These are phyloP conservation scores for Ormyrus thymus DNA, from an alignment of 2,888 invertebrate genomes.

Conservation along the genomic window DNA sequence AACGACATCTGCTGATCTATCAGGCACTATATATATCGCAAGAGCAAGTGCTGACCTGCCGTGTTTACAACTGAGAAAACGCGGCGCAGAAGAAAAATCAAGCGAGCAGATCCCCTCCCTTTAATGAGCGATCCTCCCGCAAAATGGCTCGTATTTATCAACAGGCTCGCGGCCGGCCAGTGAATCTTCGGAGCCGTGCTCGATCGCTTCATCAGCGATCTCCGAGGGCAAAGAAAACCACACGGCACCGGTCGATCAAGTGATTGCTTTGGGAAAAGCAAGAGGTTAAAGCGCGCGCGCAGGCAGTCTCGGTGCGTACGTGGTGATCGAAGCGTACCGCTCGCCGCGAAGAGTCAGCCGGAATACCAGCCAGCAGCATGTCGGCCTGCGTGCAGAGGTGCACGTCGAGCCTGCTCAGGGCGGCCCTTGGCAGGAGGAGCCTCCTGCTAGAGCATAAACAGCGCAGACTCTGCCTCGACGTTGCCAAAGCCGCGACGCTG, in stretches of 20 bases:
- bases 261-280: neutral
- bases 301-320: constrained; percentile 12
- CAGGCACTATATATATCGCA: too few relatives aligned
- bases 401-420: constrained; percentile 37
- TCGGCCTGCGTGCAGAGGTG: constrained; percentile 19
- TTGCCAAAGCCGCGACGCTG: neutral
- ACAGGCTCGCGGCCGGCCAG: neutral
- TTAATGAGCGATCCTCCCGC: too few relatives aligned
- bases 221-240: neutral
- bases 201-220: neutral
- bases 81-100: too few relatives aligned
- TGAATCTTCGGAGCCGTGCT: neutral
- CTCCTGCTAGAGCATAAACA: neutral
- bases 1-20: too few relatives aligned
- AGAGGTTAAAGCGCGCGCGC: constrained; percentile 11
- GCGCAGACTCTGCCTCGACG: neutral
- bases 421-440: neutral
- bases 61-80: too few relatives aligned
- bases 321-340: neutral
- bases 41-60: too few relatives aligned
- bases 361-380: too few relatives aligned
- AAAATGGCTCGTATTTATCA: too few relatives aligned
- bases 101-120: too few relatives aligned
- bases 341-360: neutral
- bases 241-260: neutral